Evolutionary conservation across 2,797 vertebrate species (phyloP).

Genomic region (Muscicapa comitata): DNA sequence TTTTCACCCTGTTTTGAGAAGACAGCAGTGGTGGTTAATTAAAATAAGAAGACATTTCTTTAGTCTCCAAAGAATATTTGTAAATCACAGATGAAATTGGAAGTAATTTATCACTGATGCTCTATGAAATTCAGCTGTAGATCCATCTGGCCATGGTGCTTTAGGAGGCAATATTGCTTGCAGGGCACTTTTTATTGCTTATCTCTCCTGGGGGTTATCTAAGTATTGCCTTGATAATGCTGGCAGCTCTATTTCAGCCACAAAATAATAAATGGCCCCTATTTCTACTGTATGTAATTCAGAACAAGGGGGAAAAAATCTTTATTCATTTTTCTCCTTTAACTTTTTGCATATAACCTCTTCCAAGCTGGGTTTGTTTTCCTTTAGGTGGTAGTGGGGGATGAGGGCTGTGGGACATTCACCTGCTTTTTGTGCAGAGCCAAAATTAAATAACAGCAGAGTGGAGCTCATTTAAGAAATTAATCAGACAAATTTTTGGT

Average conservation of each 20-base stretch:
- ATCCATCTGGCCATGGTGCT: slow-evolving; percentile 61
- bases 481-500: not conserved
- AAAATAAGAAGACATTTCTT: slow-evolving; percentile 39
- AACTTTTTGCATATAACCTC: not conserved
- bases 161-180: slow-evolving; percentile 64
- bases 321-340: not conserved
- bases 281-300: not conserved
- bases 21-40: slow-evolving; percentile 32
- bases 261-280: slow-evolving; percentile 44
- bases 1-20: slow-evolving; percentile 17
- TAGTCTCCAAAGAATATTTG: slow-evolving; percentile 57
- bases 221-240: slow-evolving; percentile 48
- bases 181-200: slow-evolving; percentile 68
- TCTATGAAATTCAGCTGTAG: slow-evolving; percentile 57
- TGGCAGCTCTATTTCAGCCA: slow-evolving; percentile 37
- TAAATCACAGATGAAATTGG: slow-evolving; percentile 56
- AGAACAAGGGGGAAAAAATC: not conserved
- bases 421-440: not conserved
- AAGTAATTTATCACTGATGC: slow-evolving; percentile 60
- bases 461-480: not conserved
- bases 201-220: slow-evolving; percentile 56
- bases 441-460: not conserved
- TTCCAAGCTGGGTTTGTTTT: not conserved
- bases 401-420: not conserved
- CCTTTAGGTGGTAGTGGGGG: not conserved